Conservation (phyloP, 1,140 invertebrate genomes). For the Oncopodura yosiiana region DNA sequence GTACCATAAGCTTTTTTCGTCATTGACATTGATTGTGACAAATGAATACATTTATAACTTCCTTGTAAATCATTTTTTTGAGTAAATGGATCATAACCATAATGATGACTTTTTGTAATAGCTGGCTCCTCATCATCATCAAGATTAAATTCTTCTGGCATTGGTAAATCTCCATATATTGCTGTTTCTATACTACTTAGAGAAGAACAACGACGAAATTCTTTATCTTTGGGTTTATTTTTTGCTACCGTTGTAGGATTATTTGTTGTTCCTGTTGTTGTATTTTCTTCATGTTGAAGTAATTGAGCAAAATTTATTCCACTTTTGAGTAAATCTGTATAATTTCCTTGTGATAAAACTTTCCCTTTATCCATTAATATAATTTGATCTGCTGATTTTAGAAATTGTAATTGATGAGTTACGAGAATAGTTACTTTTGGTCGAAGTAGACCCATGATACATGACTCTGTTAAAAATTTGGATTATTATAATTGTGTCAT, state of each 20-base stretch:
- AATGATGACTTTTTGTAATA: no score
- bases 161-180: not conserved
- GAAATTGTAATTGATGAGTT: conserved; percentile 73
- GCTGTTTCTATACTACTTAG: not conserved
- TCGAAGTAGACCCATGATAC: conserved; percentile 51
- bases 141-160: not conserved
- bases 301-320: conserved; percentile 55
- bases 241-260: not conserved
- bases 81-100: no score
- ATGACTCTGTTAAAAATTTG: no score
- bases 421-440: conserved; percentile 65
- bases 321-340: conserved; percentile 45
- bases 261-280: not conserved
- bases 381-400: conserved; percentile 64
- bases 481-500: no score
- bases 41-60: no score
- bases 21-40: no score
- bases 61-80: no score
- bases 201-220: not conserved
- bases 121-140: conserved; percentile 32
- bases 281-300: conserved; percentile 41
- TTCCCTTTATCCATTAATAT: conserved; percentile 60
- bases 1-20: no score
- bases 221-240: not conserved
- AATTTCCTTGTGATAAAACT: conserved; percentile 48